Conservation (phyloP, 2,113 vertebrate species). For the Pica pica region DNA sequence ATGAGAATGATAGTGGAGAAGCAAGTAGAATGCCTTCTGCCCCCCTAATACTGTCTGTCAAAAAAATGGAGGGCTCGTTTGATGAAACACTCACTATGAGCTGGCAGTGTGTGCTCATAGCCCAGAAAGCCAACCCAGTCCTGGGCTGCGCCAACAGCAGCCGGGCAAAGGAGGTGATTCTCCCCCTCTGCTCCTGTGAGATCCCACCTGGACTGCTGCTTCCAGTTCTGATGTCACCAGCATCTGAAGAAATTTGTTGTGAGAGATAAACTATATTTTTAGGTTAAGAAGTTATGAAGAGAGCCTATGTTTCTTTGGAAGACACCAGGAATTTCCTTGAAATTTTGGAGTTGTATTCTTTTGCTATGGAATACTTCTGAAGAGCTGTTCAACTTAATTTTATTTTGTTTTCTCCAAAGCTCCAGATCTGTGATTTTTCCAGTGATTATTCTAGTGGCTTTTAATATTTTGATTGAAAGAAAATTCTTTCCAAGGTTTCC, state of each 20-base stretch:
- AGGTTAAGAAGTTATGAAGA: neutral
- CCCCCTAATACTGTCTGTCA: neutral
- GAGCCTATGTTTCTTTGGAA: neutral
- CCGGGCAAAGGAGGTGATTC: neutral
- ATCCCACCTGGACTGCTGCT: neutral
- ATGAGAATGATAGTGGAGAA: neutral
- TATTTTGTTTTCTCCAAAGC: neutral
- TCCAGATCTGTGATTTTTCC: neutral
- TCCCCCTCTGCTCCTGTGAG: neutral
- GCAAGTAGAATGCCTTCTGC: neutral
- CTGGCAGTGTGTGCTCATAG: neutral
- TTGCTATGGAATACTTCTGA: neutral
- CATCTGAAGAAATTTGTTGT: neutral
- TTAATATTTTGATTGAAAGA: neutral
- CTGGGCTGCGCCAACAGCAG: neutral
- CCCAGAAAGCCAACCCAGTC: neutral
- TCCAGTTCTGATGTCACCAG: neutral
- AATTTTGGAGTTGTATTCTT: neutral
- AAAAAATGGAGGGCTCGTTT: neutral
- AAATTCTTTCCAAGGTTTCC: neutral
- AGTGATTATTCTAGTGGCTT: neutral
- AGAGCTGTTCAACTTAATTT: neutral
- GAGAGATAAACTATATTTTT: neutral
- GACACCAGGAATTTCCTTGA: neutral
- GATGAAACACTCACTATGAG: neutral